These are phyloP conservation scores for Standfussiana lucernea DNA, from an alignment of 2,888 invertebrate species.

Conservation along the genomic window DNA sequence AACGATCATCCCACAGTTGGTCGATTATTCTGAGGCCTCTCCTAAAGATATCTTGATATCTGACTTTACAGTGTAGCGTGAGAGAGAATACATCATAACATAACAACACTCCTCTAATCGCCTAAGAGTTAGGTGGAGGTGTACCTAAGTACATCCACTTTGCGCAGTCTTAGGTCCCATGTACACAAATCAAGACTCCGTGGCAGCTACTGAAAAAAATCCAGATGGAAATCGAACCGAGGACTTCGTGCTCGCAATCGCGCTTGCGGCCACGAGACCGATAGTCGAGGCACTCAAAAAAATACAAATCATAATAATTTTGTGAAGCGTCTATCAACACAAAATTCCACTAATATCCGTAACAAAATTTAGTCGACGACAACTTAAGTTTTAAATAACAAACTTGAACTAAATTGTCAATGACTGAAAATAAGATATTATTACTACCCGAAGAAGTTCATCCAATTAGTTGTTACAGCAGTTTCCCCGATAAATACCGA, in stretches of 20 bases:
- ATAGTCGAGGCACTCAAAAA: not conserved
- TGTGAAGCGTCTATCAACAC: not conserved
- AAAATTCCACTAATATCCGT: not conserved
- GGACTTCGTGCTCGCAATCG: not conserved
- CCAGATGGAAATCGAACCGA: not conserved
- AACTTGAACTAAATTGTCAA: conserved; percentile 14
- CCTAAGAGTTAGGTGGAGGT: too few species aligned
- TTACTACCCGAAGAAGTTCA: conserved; percentile 23
- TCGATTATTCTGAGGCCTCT: too few species aligned
- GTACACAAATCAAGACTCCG: too few species aligned
- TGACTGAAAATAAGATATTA: conserved; percentile 14
- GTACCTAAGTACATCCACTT: too few species aligned
- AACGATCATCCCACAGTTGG: too few species aligned
- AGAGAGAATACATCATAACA: too few species aligned
- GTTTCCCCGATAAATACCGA: not conserved
- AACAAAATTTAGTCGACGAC: not conserved
- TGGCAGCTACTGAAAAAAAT: too few species aligned
- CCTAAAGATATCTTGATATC: not conserved
- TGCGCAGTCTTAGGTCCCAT: too few species aligned
- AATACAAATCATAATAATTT: not conserved
- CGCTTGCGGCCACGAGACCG: not conserved
- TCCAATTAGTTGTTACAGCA: conserved; percentile 28
- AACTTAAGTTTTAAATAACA: conserved; percentile 2
- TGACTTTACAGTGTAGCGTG: too few species aligned
- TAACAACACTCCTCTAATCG: too few species aligned